Evolutionary conservation across 2,888 invertebrate genomes (phyloP), one percentile per base, ranked within the genome.

Genomic region (Tachina fera): DNA sequence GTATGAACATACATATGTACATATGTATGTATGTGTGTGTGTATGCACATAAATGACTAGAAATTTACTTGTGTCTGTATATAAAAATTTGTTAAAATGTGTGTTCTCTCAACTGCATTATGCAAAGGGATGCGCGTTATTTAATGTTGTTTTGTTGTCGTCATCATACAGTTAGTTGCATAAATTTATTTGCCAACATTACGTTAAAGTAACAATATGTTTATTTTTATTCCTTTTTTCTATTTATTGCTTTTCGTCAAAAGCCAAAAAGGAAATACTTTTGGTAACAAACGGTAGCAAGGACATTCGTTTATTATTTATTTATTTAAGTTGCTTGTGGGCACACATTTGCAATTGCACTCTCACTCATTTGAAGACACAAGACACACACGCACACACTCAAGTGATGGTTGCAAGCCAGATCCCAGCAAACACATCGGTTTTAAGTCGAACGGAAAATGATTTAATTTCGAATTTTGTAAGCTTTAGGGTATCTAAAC

Each of bases 41-140:
- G 31, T 31, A 31, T 31, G 31, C 31, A 31, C 6, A 31, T 31
- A 31, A 31, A 31, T 31, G 31, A 31, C 31, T 31, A 31, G 31
- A 31, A 31, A 31, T 31, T 5, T 67, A 19, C 22, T 31, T 82
- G 11, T 8, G 43, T 43, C 5, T 31, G 16, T 11, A 16, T 67
- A 16, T 53, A 65, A 3, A 22, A 1, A 10, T 63, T 53, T 65
- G 31, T 45, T 22, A 16, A 56, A 56, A 31, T 65, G 45, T 71
- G 45, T 63, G 45, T 0, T n/a, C 41, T 63, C 75, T 83, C 71
- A 58, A 45, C 83, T 72, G 83, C 83, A 83, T 83, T 83, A 78
- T 83, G 77, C 77, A 83, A 83, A 77, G 77, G 83, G 77, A 83
- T 83, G 83, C 83, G 67, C 83, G 67, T 74, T 83, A 74, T 83